Base-by-base conservation (phyloP, 1,140 invertebrate species). In the Drosophila punjabiensis region DNA sequence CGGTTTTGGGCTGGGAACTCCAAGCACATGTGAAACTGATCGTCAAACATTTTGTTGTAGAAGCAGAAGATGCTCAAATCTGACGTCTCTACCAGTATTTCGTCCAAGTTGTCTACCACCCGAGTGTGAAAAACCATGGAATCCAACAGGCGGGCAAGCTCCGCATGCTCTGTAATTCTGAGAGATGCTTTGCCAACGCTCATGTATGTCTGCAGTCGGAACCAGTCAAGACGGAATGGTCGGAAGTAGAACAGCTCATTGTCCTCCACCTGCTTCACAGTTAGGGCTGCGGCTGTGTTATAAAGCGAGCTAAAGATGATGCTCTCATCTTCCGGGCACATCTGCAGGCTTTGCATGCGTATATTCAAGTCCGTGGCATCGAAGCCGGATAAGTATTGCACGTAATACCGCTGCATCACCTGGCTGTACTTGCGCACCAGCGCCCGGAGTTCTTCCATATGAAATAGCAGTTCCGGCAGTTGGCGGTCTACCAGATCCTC, bases 21-120 rank as follows among this genome's bases (percentile, higher is more conserved):
- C 79, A 99, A 94, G 93, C 98, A 99, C 97, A 99, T 98, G 87
- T 99, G 98, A 92, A 99, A 99, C 93, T 99, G 98, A 92, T 98
- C 98, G 92, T 99, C 98, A 94, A 99, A 99, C 92, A 98, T 97
- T 94, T 98, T 98, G 83, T 96, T 98, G 92, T 99, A 99, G 93
- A 99, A 99, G 92, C 98, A 99, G 91, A 99, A 99, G 69, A 99
- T 96, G 0, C 98, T 99, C 9, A 99, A 94, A 94, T 99, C 99
- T 3, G 98, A 99, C 24, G 98, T 98, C 94, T 99, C 99, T 4
- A 97, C 96, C 67, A 99, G 94, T 92, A 99, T 97, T 93, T 99
- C 98, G 94, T 99, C 98, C n/a, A 99, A 94, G 94, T 98, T 98
- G 92, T 99, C 99, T 14, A 99, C 98, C 96, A 99, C 98, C 94